Base-by-base conservation (phyloP, 23 tunicate genomes). In the Styela plicata region DNA sequence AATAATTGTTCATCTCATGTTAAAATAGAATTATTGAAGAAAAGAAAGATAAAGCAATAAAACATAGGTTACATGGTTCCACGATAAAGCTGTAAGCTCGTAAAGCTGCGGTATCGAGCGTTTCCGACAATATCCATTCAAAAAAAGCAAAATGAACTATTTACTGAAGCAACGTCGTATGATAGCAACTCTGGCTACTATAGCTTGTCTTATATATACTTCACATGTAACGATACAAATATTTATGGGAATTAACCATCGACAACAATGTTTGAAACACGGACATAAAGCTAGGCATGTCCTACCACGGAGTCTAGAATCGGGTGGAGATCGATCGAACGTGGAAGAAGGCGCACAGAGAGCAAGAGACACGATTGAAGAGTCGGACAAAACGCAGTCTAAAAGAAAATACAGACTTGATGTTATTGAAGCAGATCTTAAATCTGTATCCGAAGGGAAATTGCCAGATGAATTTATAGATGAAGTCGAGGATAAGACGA, bases 181-280 rank as follows among this genome's bases (percentile, higher is more conserved):
- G 2, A 26, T 78, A 34, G 26, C 69, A 10, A 67, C 78, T 26
- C 2, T 79, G 3, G 84, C 34, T 0, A 25, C 52, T 27, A 29
- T 78, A 23, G 25, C 79, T 67, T 85, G 89, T 53, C 30, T 85
- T 24, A 24, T 85, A 24, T 85, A 85, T 37, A 36, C 89, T 23
- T 85, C 83, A 53, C 35, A 63, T 24, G 74, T 64, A 80, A 80
- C 83, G 0, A 17, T 64, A 13, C 71, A 64, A n/a, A 31, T 65
- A 18, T 31, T 68, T 36, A 10, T 64, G 1, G 53, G 81, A 2
- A 17, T 76, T 13, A 36, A 57, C 24, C 52, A 44, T 24, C 64
- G 66, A 17, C 63, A 53, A 24, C 27, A 44, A 44, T 80, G 83
- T 26, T 63, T 21, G 78, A 25, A 63, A 1, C 19, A 30, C 53